phyloP scores from a whole-genome alignment of 2,888 invertebrate genomes.

The Lamproptera curius region DNA sequence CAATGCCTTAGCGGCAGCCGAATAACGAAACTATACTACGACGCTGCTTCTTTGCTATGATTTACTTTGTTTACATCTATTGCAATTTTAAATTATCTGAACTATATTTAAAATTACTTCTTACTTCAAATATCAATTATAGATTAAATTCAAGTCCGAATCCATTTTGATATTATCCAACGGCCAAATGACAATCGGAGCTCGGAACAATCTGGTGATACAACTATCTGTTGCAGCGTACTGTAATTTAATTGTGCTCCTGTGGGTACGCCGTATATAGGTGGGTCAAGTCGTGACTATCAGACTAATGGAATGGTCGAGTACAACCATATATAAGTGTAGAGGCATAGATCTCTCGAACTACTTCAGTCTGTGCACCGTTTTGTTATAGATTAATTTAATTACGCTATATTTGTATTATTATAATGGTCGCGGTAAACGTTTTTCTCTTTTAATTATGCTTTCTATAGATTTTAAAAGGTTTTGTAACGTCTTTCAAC shows the following conservation, averaged over 20 bases:
- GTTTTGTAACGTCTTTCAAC: no score
- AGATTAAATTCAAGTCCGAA: not conserved
- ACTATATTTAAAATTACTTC: not conserved
- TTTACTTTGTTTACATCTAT: no score
- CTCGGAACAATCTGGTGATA: conserved; percentile 3
- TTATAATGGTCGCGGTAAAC: no score
- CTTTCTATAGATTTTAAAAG: no score
- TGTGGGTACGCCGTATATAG: conserved; percentile 5
- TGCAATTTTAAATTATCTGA: not conserved
- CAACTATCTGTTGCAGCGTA: conserved; percentile 7
- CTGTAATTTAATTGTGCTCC: conserved; percentile 13
- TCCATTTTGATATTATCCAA: not conserved
- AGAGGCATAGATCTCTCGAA: not conserved
- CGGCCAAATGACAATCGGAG: not conserved
- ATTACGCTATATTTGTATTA: no score
- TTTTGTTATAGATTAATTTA: not conserved
- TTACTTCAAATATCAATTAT: not conserved
- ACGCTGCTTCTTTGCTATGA: no score
- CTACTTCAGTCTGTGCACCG: not conserved
- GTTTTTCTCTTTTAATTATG: no score
- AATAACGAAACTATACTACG: no score
- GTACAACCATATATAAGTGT: conserved; percentile 1
- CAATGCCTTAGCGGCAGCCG: no score
- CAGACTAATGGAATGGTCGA: conserved; percentile 28
- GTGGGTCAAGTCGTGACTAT: conserved; percentile 21